These are phyloP conservation scores for Alethe diademata DNA, from an alignment of 2,113 vertebrate species.

Conservation along the genomic window DNA sequence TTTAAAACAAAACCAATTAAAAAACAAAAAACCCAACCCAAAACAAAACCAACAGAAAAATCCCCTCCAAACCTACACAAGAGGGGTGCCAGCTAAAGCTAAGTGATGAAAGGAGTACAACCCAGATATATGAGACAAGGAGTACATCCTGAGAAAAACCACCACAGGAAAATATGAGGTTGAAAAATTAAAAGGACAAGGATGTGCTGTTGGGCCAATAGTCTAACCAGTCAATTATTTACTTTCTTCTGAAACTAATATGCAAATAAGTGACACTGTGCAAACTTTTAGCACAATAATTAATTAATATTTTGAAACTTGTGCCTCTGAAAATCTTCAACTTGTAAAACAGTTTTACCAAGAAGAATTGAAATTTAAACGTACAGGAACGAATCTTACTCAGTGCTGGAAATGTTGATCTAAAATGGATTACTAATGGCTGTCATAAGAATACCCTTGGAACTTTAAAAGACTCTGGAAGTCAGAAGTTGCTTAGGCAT, in stretches of 20 bases:
- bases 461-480: conserved; percentile 27
- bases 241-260: not conserved
- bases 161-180: not conserved
- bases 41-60: not conserved
- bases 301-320: not conserved
- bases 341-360: not conserved
- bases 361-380: not conserved
- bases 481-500: conserved; percentile 56
- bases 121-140: not conserved
- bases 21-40: not conserved
- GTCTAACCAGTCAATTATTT: not conserved
- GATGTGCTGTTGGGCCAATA: not conserved
- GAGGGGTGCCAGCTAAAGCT: not conserved
- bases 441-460: not conserved
- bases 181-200: not conserved
- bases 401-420: not conserved
- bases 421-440: not conserved
- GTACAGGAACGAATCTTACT: not conserved
- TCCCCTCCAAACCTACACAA: not conserved
- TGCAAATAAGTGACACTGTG: conserved; percentile 41
- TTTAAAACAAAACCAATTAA: not conserved
- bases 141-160: conserved; percentile 2
- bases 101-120: not conserved
- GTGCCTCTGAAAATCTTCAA: not conserved
- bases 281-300: conserved; percentile 1